Conservation (phyloP, 2,797 vertebrate species). For the Anguilla marmorata region DNA sequence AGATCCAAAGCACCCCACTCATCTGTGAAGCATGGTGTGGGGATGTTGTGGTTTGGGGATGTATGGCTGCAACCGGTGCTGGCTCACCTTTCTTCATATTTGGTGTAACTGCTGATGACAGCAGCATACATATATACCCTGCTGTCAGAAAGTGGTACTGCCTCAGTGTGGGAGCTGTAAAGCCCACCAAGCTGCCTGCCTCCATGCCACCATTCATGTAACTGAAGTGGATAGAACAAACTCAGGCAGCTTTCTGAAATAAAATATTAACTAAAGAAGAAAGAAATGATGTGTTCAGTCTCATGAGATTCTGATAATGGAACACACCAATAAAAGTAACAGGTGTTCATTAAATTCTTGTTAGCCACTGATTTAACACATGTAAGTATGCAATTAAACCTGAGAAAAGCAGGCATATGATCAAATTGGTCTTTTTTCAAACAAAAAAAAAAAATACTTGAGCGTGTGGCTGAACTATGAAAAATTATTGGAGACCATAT, state of each 20-base stretch:
- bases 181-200: no score
- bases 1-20: no score
- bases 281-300: background rate
- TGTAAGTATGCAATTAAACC: background rate
- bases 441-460: background rate
- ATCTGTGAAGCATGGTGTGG: no score
- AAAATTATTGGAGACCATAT: background rate
- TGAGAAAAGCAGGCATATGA: background rate
- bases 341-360: background rate
- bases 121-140: no score
- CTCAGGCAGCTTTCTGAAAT: background rate
- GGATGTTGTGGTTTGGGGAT: no score
- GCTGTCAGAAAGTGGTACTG: no score
- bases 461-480: background rate
- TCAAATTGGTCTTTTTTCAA: background rate
- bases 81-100: no score
- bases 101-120: no score
- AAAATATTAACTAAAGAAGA: background rate
- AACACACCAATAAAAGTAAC: background rate
- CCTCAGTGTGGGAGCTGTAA: no score
- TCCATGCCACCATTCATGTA: background rate
- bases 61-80: no score
- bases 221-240: background rate
- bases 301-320: background rate
- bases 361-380: background rate